Percentiles rank a stretch among this genome's conserved stretches.
Conservation (phyloP, 2,888 invertebrate genomes). For the Cabera pusaria region DNA sequence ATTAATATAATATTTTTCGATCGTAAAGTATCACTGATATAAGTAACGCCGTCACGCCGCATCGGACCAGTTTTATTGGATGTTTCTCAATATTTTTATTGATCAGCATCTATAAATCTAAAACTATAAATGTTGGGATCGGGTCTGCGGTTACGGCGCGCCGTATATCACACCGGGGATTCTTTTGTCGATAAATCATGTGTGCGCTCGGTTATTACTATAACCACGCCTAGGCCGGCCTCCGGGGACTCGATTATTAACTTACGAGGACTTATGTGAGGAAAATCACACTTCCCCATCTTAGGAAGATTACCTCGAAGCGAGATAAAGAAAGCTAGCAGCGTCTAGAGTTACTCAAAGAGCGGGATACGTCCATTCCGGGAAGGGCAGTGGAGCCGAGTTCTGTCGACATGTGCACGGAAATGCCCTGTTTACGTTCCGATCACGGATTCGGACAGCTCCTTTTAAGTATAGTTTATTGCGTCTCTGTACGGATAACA, state of each 20-base stretch:
- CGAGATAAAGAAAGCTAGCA: constrained; percentile 34
- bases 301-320: constrained; percentile 17
- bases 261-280: constrained; percentile 12
- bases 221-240: constrained; percentile 42
- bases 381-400: no score
- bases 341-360: constrained; percentile 47
- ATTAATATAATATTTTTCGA: constrained; percentile 53
- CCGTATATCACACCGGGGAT: constrained; percentile 57
- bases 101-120: constrained; percentile 64
- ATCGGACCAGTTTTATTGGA: constrained; percentile 52
- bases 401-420: constrained; percentile 59
- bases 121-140: constrained; percentile 49
- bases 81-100: constrained; percentile 63
- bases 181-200: constrained; percentile 62
- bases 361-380: constrained; percentile 46
- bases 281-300: constrained; percentile 17
- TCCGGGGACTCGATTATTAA: constrained; percentile 17
- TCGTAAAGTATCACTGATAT: constrained; percentile 53
- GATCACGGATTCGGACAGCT: constrained; percentile 63
- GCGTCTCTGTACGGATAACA: constrained; percentile 56
- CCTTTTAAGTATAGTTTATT: constrained; percentile 68
- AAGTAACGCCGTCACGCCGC: constrained; percentile 43
- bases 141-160: constrained; percentile 44
- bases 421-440: constrained; percentile 68
- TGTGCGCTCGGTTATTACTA: constrained; percentile 56